These are phyloP conservation scores for Theristicus caerulescens DNA, from an alignment of 2,113 vertebrate species.

Conservation along the genomic window DNA sequence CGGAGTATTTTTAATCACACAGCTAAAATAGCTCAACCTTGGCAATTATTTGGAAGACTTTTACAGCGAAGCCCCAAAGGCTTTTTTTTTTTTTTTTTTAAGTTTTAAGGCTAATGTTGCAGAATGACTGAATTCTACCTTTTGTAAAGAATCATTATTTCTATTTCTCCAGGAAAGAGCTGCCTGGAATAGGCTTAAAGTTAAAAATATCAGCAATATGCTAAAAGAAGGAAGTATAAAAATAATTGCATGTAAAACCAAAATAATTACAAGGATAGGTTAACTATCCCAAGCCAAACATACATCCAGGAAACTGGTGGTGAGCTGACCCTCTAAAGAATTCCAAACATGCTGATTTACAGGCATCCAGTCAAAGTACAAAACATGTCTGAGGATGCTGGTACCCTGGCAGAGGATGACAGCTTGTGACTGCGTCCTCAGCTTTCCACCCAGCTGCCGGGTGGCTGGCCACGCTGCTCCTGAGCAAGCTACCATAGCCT, in stretches of 20 bases:
- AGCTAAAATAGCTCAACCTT: neutral
- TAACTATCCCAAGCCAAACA: neutral
- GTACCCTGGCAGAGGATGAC: neutral
- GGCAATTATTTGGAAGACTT: neutral
- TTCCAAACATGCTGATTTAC: conserved; percentile 23
- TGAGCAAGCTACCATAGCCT: fast-evolving
- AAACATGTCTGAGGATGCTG: neutral
- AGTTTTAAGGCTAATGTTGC: neutral
- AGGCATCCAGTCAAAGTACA: neutral
- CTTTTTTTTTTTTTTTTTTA: neutral
- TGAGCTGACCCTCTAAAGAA: conserved; percentile 10
- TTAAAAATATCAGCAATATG: neutral
- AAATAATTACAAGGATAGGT: conserved; percentile 30
- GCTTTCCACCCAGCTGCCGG: neutral
- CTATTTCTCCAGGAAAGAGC: neutral
- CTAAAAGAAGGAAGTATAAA: neutral
- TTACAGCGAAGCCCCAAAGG: neutral
- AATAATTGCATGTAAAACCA: neutral
- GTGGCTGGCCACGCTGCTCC: fast-evolving
- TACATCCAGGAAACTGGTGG: neutral
- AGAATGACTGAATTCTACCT: neutral
- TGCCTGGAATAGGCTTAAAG: neutral
- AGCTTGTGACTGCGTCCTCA: neutral
- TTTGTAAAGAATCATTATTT: neutral
- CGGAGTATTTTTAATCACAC: neutral